phyloP scores from a whole-genome alignment of 2,888 invertebrate genomes.

The Dolichomitus sp. region DNA sequence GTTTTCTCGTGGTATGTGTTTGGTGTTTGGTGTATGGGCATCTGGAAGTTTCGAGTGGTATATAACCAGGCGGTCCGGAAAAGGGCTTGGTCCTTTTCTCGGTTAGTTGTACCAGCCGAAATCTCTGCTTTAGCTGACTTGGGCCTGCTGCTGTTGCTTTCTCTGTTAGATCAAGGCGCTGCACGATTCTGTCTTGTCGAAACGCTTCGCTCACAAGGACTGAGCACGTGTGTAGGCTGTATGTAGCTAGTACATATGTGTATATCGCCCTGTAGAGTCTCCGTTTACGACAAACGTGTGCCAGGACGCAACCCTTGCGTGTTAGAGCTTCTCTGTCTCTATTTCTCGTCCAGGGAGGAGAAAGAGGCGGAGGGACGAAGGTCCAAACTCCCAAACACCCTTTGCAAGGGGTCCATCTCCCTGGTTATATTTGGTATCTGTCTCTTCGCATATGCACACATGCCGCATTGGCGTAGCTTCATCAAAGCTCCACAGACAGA shows the following conservation, averaged over 20 bases:
- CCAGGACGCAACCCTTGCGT: constrained; percentile 75
- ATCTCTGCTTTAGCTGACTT: constrained; percentile 2
- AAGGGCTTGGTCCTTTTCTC: constrained; percentile 59
- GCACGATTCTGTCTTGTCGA: constrained; percentile 24
- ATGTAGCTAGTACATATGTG: constrained; percentile 9
- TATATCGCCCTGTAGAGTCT: background rate
- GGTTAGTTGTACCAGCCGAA: constrained; percentile 23
- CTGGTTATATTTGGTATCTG: constrained; percentile 84
- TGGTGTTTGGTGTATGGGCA: constrained; percentile 52
- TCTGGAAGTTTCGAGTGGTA: constrained; percentile 64
- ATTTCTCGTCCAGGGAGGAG: constrained; percentile 39
- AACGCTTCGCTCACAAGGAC: constrained; percentile 49
- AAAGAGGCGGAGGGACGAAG: constrained; percentile 68
- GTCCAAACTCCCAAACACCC: constrained; percentile 82
- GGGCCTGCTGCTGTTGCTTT: constrained; percentile 15
- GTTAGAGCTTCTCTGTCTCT: background rate
- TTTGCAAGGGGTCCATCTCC: constrained; percentile 83
- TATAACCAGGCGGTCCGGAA: constrained; percentile 58
- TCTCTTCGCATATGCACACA: constrained; percentile 78
- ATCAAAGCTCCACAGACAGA: background rate
- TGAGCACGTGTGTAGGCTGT: constrained; percentile 48
- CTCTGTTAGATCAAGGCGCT: constrained; percentile 11
- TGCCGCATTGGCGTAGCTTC: constrained; percentile 80
- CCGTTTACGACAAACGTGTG: constrained; percentile 40
- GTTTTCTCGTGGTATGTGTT: constrained; percentile 17